These are phyloP conservation scores for Camelus dromedarius DNA, from an alignment of 2,113 vertebrate genomes.

Conservation along the genomic window DNA sequence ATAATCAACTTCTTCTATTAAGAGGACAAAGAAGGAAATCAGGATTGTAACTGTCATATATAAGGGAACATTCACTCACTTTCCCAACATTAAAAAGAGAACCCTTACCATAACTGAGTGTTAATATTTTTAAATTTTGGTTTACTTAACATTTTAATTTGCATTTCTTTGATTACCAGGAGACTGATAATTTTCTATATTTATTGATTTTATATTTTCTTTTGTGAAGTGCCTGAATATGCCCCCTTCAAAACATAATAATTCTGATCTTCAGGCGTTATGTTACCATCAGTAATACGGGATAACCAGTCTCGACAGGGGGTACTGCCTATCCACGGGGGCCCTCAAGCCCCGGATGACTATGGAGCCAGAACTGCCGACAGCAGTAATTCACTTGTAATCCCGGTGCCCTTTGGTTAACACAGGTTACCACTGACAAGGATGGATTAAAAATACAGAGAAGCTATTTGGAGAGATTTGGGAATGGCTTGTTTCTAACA, in stretches of 20 bases:
- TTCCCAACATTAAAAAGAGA: slow-evolving; percentile 32
- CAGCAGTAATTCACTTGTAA: neutral
- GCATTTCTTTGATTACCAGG: slow-evolving; percentile 47
- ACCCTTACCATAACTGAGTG: neutral
- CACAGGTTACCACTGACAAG: neutral
- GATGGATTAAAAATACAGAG: slow-evolving; percentile 32
- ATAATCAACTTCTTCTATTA: neutral
- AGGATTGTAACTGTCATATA: slow-evolving; percentile 19
- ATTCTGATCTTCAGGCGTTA: neutral
- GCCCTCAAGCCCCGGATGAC: neutral
- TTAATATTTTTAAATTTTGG: neutral
- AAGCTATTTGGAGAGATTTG: neutral
- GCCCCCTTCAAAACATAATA: neutral
- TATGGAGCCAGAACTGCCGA: neutral
- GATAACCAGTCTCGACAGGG: neutral
- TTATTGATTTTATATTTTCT: neutral
- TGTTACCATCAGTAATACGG: neutral
- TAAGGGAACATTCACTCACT: slow-evolving; percentile 42
- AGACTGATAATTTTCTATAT: slow-evolving; percentile 33
- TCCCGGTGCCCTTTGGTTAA: neutral
- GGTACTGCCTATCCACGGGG: neutral
- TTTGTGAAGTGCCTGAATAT: slow-evolving; percentile 28
- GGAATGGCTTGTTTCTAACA: neutral
- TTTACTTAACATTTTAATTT: slow-evolving; percentile 53
- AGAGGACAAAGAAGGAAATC: slow-evolving; percentile 46